Base-by-base conservation (phyloP, 2,113 vertebrate species). In the Leptobrachium leishanense region DNA sequence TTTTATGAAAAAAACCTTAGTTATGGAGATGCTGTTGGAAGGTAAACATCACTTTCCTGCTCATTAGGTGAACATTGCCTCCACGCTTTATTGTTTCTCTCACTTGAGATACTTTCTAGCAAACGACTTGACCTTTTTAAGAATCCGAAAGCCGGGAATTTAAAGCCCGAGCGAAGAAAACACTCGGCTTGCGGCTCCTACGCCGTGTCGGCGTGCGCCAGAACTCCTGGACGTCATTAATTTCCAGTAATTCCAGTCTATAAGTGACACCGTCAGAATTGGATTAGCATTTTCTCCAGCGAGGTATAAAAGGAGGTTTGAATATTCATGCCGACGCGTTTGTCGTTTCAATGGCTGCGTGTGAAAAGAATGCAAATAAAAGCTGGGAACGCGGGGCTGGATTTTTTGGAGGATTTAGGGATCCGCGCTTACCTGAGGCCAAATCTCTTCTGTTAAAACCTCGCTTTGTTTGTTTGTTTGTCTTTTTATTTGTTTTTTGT, bases 171-270 rank as follows among this genome's bases (percentile, higher is more conserved):
- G 53, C 31, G 57, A 42, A 65, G 4, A 70, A n/a, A 72, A 15
- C 3, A 43, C n/a, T 57, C 74, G 59, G 39, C 59, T n/a, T n/a
- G 2, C 20, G 53, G 11, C 46, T 11, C 40, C 31, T n/a, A 59
- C 43, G 10, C 73, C 72, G 71, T 54, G 64, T 72, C 43, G 44
- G n/a, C 54, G 11, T 54, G n/a, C 54, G 8, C 50, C 43, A 59
- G 63, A 62, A 66, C 79, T 82, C 72, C 76, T 63, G 81, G 15
- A 78, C n/a, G 63, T 67, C 68, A 85, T 88, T 87, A 84, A 84
- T 84, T 85, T 84, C 42, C 54, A 78, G 57, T 15, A 9, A 41
- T 80, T 86, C 85, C 79, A 85, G 76, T 84, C 81, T 82, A 78
- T 12, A 76, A 84, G 77, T 43, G 43, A 72, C 82, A 68, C 42